Percentiles rank a stretch among this genome's conserved stretches.
Conservation (phyloP, 2,113 vertebrate species). For the Saguinus midas region DNA sequence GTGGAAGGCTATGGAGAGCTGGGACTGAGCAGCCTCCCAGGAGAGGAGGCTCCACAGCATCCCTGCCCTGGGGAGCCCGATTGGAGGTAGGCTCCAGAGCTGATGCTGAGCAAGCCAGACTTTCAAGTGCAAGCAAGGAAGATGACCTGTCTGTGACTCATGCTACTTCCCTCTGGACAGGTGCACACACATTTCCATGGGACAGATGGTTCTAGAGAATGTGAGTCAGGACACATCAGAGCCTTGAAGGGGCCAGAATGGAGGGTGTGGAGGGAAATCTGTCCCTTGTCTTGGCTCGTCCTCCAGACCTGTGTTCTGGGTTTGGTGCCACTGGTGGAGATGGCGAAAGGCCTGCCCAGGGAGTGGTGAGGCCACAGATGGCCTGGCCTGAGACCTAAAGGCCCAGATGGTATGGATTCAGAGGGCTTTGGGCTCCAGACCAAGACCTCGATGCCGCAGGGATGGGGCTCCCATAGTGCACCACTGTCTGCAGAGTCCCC, state of each 20-base stretch:
- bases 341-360: not conserved
- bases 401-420: not conserved
- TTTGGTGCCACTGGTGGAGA: not conserved
- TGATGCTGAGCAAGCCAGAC: not conserved
- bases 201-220: not conserved
- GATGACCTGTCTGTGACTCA: not conserved
- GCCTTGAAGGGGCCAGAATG: not conserved
- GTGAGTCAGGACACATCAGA: not conserved
- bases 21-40: not conserved
- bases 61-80: not conserved
- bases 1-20: not conserved
- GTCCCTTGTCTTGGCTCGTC: not conserved
- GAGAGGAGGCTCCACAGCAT: not conserved
- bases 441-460: not conserved
- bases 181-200: not conserved
- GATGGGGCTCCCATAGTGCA: rapidly evolving
- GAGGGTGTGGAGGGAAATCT: not conserved
- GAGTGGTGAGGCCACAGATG: not conserved
- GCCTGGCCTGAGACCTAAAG: not conserved
- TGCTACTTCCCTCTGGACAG: not conserved
- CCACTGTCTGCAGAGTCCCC: not conserved
- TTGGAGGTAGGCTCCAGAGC: not conserved
- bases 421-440: not conserved
- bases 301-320: not conserved
- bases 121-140: not conserved